These are phyloP conservation scores for Cercocebus atys DNA, from an alignment of 2,113 vertebrate species.

Conservation along the genomic window DNA sequence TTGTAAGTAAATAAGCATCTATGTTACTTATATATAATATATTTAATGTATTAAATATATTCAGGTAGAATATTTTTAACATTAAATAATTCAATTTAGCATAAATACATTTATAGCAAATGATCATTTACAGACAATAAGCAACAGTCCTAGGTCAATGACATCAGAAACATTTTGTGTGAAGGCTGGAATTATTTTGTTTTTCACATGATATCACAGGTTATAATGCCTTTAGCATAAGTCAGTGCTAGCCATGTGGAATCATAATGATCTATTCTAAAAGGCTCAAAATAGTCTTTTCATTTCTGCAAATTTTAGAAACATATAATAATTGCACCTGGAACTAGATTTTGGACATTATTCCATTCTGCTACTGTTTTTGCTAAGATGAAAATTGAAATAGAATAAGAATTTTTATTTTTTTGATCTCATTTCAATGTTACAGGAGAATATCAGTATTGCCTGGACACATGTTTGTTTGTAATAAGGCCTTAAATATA, in stretches of 20 bases:
- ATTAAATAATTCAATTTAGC: neutral
- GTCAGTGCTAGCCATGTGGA: neutral
- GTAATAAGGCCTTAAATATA: neutral
- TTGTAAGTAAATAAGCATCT: neutral
- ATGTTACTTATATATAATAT: neutral
- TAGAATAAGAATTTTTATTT: neutral
- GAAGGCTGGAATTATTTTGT: neutral
- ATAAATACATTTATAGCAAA: neutral
- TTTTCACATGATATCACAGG: neutral
- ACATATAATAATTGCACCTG: neutral
- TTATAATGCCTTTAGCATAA: neutral
- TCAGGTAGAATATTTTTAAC: neutral
- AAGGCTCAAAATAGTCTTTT: neutral
- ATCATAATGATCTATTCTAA: neutral
- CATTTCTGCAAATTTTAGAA: neutral
- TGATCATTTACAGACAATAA: neutral
- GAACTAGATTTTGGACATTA: neutral
- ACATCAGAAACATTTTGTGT: neutral
- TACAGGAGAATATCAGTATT: neutral
- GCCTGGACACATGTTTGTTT: neutral
- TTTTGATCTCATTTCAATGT: neutral
- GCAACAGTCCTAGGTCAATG: neutral
- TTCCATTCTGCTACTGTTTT: neutral
- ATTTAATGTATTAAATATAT: neutral
- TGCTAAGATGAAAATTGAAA: neutral